Percentiles rank a stretch among this genome's conserved stretches.
Evolutionary conservation across 1,140 invertebrate genomes (phyloP).

Genomic region (Aethina tumida): DNA sequence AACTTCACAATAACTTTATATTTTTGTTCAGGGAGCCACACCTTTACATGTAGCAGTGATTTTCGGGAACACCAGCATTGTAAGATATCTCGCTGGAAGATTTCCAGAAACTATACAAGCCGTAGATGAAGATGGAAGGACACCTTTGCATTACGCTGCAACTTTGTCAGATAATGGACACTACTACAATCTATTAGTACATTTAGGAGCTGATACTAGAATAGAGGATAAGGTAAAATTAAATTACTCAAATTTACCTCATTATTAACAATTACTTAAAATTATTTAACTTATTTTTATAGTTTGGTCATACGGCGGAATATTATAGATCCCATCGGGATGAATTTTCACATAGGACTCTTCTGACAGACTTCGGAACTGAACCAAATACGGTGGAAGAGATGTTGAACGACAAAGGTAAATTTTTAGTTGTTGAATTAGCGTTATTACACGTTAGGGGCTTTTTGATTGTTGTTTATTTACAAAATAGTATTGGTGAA

Average conservation of each 20-base stretch:
- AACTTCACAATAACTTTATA: too few species aligned
- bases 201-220: conserved; percentile 74
- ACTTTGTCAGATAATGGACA: conserved; percentile 77
- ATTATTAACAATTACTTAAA: conserved; percentile 5
- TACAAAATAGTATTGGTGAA: background rate
- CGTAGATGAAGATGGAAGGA: conserved; percentile 69
- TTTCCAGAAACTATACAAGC: conserved; percentile 72
- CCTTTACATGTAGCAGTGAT: conserved; percentile 87
- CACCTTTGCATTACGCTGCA: conserved; percentile 85
- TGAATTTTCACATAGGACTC: conserved; percentile 55
- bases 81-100: conserved; percentile 55
- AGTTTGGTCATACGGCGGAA: conserved; percentile 66
- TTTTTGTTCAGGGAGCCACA: too few species aligned
- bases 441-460: conserved; percentile 5
- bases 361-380: conserved; percentile 60
- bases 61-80: conserved; percentile 60
- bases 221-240: conserved; percentile 69
- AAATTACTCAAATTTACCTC: background rate
- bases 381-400: conserved; percentile 51
- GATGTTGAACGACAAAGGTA: conserved; percentile 69
- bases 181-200: conserved; percentile 76
- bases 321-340: conserved; percentile 60
- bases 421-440: conserved; percentile 6
- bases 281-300: conserved; percentile 21
- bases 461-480: conserved; percentile 11